Base-by-base conservation (phyloP, 2,888 invertebrate genomes). In the Stegana nigrithorax region DNA sequence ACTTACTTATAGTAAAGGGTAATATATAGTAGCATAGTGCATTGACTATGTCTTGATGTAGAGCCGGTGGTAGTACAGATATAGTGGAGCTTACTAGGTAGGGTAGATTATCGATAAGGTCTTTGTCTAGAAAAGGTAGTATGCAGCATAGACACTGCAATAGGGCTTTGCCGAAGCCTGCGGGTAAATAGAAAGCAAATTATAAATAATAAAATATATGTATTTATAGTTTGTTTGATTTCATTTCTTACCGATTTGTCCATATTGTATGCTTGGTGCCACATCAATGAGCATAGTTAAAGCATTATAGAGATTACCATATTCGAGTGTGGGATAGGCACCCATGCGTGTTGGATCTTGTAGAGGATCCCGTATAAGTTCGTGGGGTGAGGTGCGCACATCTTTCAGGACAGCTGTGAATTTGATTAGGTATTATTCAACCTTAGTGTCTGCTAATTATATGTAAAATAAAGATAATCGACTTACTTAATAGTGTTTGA, bases 11-110 rank as follows among this genome's bases (percentile, higher is more conserved):
- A 21, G 97, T 96, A 86, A 98, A 97, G 1, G 98, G 98, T 75
- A 99, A 88, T 77, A 99, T 93, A 83, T 97, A 96, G 83, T 95
- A 97, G 84, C 98, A 97, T 12, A 99, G 89, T 56, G 96, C 91
- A 82, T 98, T 95, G 60, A 99, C 91, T 68, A 98, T 94, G 80
- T 97, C 96, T 87, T 96, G 96, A 84, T 98, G 97, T 60, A 98
- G 87, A 59, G 92, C 90, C 55, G 90, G 89, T 0, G 98, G 98
- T 81, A 99, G 91, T 53, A 95, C 94, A 60, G 96, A 94, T 80
- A 99, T 93, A 71, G 96, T 93, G 73, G 96, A 95, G 57, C 98
- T 97, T 53, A 96, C 93, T 74, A 97, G 88, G 85, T 97, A 97
- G 21, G 98, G 97, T 75, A 99, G 88, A 80, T 95, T 95, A 87